Percentiles rank a stretch among this genome's conserved stretches.
These are phyloP conservation scores for Colossoma macropomum DNA, from an alignment of 2,113 vertebrate species.

Conservation along the genomic window DNA sequence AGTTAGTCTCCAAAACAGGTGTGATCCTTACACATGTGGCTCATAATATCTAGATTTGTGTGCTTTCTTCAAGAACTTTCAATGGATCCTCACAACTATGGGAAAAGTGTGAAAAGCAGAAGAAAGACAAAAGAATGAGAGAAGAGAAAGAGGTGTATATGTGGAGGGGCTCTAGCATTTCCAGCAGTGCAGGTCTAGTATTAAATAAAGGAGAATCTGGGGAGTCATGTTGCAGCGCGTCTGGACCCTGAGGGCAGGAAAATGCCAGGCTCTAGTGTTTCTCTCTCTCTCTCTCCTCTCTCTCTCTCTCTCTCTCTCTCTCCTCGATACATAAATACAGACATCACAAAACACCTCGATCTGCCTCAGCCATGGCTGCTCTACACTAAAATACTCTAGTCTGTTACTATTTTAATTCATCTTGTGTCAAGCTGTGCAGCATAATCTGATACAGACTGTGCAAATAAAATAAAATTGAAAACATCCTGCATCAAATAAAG, in stretches of 20 bases:
- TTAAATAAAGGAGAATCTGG: slow-evolving; percentile 42
- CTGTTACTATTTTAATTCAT: too few species aligned
- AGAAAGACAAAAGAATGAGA: slow-evolving; percentile 10
- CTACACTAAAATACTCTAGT: neutral
- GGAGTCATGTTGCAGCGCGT: slow-evolving; percentile 55
- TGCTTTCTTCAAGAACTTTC: slow-evolving; percentile 10
- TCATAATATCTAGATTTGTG: slow-evolving; percentile 13
- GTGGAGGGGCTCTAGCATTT: slow-evolving; percentile 57
- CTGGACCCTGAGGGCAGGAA: slow-evolving; percentile 54
- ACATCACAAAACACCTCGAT: neutral
- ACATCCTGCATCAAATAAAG: too few species aligned
- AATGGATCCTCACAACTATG: slow-evolving; percentile 1
- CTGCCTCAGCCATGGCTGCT: neutral
- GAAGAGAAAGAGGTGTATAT: slow-evolving; percentile 10
- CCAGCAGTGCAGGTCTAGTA: slow-evolving; percentile 55
- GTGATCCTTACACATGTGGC: neutral
- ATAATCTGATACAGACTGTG: too few species aligned
- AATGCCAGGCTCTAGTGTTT: slow-evolving; percentile 54
- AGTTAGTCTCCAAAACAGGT: neutral
- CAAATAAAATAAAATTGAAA: too few species aligned
- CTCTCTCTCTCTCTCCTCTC: neutral
- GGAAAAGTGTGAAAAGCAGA: neutral
- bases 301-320: neutral
- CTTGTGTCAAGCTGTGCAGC: too few species aligned
- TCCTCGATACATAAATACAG: neutral